Conservation (phyloP, 2,113 vertebrate species). For the Numida meleagris region DNA sequence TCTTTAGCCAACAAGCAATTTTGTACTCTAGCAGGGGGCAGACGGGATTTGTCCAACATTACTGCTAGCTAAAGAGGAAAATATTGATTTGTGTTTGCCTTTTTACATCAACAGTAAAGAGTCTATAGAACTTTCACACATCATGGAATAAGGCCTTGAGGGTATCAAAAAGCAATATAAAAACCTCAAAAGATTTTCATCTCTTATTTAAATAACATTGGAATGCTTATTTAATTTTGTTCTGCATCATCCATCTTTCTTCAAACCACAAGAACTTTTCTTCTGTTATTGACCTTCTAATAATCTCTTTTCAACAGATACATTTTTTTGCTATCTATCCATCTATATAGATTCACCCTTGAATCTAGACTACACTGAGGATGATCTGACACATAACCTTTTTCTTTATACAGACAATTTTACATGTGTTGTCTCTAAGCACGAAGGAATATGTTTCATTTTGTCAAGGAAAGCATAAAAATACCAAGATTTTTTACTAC, state of each 20-base stretch:
- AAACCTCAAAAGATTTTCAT: background rate
- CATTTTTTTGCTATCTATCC: background rate
- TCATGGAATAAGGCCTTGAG: slow-evolving; percentile 36
- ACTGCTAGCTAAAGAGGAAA: background rate
- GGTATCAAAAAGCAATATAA: slow-evolving; percentile 32
- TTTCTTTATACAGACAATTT: background rate
- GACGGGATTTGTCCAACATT: slow-evolving; percentile 6
- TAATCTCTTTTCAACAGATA: background rate
- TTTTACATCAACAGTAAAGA: slow-evolving; percentile 33
- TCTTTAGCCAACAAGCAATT: slow-evolving; percentile 28
- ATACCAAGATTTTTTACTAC: background rate
- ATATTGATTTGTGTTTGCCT: slow-evolving; percentile 58
- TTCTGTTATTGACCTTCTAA: background rate
- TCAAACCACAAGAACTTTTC: background rate
- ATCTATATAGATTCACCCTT: background rate
- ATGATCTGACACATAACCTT: background rate
- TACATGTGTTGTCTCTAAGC: background rate
- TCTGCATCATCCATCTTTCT: background rate
- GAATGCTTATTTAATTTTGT: slow-evolving; percentile 5
- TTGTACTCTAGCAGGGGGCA: background rate
- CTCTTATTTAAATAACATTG: slow-evolving; percentile 14
- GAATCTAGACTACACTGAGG: background rate
- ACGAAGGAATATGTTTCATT: background rate
- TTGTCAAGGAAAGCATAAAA: background rate
- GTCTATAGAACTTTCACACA: slow-evolving; percentile 30